Conservation (phyloP, 1,140 invertebrate species). For the Bombus consobrinus region DNA sequence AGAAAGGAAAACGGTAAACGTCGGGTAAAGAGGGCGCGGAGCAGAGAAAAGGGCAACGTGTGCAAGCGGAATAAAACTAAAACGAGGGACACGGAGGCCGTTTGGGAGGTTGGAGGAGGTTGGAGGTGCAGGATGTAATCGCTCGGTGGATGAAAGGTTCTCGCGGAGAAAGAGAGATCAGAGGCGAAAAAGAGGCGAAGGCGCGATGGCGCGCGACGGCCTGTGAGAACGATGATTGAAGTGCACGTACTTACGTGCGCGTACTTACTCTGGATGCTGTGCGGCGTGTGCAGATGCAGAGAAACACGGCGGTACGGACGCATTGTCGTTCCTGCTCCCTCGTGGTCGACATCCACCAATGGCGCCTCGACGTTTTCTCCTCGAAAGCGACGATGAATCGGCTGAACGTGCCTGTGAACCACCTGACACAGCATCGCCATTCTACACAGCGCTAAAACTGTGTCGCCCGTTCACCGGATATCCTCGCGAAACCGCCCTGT, state of each 20-base stretch:
- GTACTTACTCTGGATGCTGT: slow-evolving; percentile 71
- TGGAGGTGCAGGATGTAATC: slow-evolving; percentile 47
- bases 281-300: slow-evolving; percentile 58
- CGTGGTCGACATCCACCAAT: slow-evolving; percentile 67
- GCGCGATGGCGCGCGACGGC: slow-evolving; percentile 74
- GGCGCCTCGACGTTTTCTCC: slow-evolving; percentile 30
- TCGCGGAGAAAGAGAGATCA: slow-evolving; percentile 69
- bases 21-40: slow-evolving; percentile 28
- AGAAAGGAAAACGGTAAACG: slow-evolving; percentile 47
- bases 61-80: slow-evolving; percentile 44
- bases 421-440: slow-evolving; percentile 20
- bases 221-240: slow-evolving; percentile 79
- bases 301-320: slow-evolving; percentile 52
- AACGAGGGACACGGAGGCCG: slow-evolving; percentile 36
- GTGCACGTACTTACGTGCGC: slow-evolving; percentile 78
- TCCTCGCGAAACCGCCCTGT: neutral
- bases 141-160: slow-evolving; percentile 69
- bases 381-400: slow-evolving; percentile 28
- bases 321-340: slow-evolving; percentile 74
- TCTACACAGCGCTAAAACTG: slow-evolving; percentile 1
- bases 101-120: neutral
- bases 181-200: slow-evolving; percentile 72
- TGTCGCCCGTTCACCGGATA: slow-evolving; percentile 10
- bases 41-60: slow-evolving; percentile 38
- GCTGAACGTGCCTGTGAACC: slow-evolving; percentile 17